Evolutionary conservation across 2,797 vertebrate genomes (phyloP), one percentile per base, ranked within the genome.

Genomic region (Cirrhinus molitorella): DNA sequence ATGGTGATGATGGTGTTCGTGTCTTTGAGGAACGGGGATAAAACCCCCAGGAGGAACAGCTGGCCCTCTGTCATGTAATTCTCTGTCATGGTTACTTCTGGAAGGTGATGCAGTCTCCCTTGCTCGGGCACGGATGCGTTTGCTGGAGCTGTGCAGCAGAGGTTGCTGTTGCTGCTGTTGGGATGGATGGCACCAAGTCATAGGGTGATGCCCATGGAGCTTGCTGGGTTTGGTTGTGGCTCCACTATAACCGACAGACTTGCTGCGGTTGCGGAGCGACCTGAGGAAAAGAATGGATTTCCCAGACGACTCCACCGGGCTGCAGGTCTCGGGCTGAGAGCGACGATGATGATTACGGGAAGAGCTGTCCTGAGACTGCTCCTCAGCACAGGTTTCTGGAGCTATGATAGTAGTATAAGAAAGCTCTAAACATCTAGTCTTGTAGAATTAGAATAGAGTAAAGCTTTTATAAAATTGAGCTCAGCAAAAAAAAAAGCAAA

Each of bases 1-100:
- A 0, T 98, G 96, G 51, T 97, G 96, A 80, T 98, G 97, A 89
- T 97, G 95, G 83, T 97, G 96, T 83, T 97, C 96, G 0, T 98
- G 97, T 93, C 95, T 96, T 91, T 97, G 95, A 87, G 96, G 89
- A 85, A 95, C 90, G 65, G 94, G 93, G 82, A 94, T 92, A 12
- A 92, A 90, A 73, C 93, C 93, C 77, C 92, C 94, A 91, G 93
- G 94, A 2, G 94, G 94, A 21, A 94, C 88, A 84, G 94, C 90
- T 85, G 92, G 89, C 1, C 94, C 91, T n/a, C n/a, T n/a, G 5
- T 94, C 92, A 81, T 94, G 91, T 68, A 91, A 87, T 57, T 94
- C 92, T 0, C 93, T 93, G 13, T 96, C 95, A 21, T 92, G 72
- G 66, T 92, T 90, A 9, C 91, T 81, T 65, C 90, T 92, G 89